phyloP scores from a whole-genome alignment of 2,888 invertebrate species.

The Orchestes rusci region DNA sequence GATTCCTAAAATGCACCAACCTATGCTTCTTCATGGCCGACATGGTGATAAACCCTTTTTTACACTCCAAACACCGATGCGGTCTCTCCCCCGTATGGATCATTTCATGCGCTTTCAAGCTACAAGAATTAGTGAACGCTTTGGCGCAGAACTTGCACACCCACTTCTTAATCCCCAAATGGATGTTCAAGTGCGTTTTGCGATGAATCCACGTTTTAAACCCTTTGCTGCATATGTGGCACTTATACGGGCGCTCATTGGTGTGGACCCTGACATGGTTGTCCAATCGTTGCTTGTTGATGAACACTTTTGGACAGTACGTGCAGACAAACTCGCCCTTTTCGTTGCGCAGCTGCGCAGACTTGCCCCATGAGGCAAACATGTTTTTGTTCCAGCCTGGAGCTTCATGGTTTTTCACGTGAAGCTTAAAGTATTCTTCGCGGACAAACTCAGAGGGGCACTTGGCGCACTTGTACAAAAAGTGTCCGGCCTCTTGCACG shows the following conservation, averaged over 20 bases:
- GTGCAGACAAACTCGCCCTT: conserved; percentile 22
- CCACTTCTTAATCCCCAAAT: conserved; percentile 23
- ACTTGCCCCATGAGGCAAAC: conserved; percentile 20
- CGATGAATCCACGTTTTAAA: conserved; percentile 22
- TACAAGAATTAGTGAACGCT: conserved; percentile 20
- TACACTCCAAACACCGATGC: conserved; percentile 19
- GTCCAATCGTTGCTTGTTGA: conserved; percentile 18
- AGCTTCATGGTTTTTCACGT: conserved; percentile 21
- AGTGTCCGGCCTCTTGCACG: conserved; percentile 13
- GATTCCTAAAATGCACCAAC: conserved; percentile 15
- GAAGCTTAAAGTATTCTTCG: conserved; percentile 18
- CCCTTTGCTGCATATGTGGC: conserved; percentile 19
- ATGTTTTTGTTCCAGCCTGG: conserved; percentile 24
- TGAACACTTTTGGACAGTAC: conserved; percentile 20
- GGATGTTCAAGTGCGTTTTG: conserved; percentile 21
- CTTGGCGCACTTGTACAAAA: conserved; percentile 15
- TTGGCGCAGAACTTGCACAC: conserved; percentile 20
- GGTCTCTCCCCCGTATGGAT: conserved; percentile 22
- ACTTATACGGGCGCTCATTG: conserved; percentile 21
- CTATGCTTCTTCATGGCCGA: conserved; percentile 23
- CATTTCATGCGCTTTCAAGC: conserved; percentile 22
- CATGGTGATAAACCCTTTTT: conserved; percentile 22
- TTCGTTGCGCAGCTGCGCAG: conserved; percentile 17
- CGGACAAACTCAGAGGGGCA: conserved; percentile 18
- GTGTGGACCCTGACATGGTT: conserved; percentile 21